These are phyloP conservation scores for Platalea minor DNA, from an alignment of 2,797 vertebrate species.

Conservation along the genomic window DNA sequence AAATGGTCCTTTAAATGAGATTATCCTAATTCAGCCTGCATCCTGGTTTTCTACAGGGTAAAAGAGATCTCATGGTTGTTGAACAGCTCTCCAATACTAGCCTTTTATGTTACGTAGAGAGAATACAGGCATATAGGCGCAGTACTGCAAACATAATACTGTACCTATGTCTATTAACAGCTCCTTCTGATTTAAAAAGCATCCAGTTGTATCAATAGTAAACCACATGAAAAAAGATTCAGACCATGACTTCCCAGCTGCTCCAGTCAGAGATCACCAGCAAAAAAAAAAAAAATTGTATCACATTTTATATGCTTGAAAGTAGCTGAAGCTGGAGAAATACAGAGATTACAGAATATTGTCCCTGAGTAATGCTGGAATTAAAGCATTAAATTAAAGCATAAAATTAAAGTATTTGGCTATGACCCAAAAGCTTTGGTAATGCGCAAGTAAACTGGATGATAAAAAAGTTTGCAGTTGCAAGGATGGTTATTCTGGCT, in stretches of 20 bases:
- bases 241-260: not conserved
- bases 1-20: not conserved
- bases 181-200: not conserved
- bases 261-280: not conserved
- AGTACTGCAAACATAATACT: not conserved
- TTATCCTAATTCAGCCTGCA: not conserved
- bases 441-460: not conserved
- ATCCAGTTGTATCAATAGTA: not conserved
- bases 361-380: not conserved
- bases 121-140: not conserved
- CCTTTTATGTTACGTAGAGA: not conserved
- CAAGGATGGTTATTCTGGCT: not conserved
- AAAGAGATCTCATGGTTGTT: not conserved
- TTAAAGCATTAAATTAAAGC: not conserved
- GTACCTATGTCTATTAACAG: not conserved
- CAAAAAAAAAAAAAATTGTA: not conserved
- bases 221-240: not conserved
- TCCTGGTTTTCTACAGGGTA: not conserved
- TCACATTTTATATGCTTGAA: not conserved
- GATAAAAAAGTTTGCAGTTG: not conserved
- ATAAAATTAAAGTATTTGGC: not conserved
- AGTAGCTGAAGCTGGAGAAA: not conserved
- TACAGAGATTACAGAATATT: not conserved
- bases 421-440: not conserved
- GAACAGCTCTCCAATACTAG: not conserved